These are phyloP conservation scores for Anneissia japonica DNA, from an alignment of 35 echinoderm and acorn worm genomes.

Conservation along the genomic window DNA sequence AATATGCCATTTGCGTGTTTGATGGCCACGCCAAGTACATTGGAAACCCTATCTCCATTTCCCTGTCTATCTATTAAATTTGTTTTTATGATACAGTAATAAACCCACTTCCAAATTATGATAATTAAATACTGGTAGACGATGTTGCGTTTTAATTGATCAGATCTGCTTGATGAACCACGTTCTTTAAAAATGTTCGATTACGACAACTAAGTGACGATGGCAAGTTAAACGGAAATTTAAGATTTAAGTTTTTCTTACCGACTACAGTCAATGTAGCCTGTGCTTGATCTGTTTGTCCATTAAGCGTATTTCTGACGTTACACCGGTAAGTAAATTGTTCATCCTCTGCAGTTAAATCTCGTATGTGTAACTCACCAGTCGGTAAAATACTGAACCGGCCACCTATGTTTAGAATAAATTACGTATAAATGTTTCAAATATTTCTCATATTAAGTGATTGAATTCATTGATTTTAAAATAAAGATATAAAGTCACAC, in stretches of 20 bases:
- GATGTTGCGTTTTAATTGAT: too few species aligned
- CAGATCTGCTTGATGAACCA: too few species aligned
- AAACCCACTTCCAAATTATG: not conserved
- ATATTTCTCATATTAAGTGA: not conserved
- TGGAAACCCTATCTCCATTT: too few species aligned
- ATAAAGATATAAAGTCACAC: not conserved
- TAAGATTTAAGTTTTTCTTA: too few species aligned
- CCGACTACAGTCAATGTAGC: conserved; percentile 50
- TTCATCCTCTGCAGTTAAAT: conserved; percentile 56
- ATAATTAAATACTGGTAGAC: too few species aligned
- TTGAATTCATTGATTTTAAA: not conserved
- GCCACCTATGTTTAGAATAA: conserved; percentile 39
- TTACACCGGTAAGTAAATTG: conserved; percentile 52
- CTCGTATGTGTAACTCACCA: conserved; percentile 88
- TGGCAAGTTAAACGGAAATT: too few species aligned
- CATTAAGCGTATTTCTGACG: conserved; percentile 45
- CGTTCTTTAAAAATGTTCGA: too few species aligned
- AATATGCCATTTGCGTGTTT: too few species aligned
- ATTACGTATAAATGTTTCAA: not conserved
- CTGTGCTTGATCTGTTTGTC: conserved; percentile 33
- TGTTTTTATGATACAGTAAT: too few species aligned
- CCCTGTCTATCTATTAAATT: too few species aligned
- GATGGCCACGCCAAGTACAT: too few species aligned
- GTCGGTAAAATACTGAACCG: conserved; percentile 68
- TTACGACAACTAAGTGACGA: too few species aligned